A percentile compares a stretch with the other conserved stretches of the same genome.
Conservation (phyloP, 53 echinoderm and acorn worm genomes). For the Holothuria scabra region DNA sequence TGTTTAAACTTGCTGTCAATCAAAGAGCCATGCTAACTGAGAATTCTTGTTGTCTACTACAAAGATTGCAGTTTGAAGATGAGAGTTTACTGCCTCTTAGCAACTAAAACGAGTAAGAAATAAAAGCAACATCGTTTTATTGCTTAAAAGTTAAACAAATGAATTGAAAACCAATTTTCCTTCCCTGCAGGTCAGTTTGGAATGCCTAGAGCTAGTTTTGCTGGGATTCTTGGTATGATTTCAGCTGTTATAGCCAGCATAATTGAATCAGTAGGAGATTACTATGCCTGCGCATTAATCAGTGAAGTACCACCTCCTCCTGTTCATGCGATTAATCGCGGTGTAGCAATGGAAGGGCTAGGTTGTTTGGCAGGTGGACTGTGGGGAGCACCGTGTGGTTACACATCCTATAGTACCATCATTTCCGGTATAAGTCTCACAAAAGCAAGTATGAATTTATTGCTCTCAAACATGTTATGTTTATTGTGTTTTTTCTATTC, state of each 20-base stretch:
- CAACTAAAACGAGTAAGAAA: too few species aligned
- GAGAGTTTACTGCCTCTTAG: too few species aligned
- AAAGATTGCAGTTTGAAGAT: too few species aligned
- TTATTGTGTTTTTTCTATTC: too few species aligned
- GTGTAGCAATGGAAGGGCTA: constrained; percentile 13
- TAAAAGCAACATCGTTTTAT: too few species aligned
- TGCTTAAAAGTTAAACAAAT: too few species aligned
- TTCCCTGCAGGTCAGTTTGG: constrained; percentile 10
- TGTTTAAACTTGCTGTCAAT: too few species aligned
- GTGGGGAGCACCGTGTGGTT: constrained; percentile 1
- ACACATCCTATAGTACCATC: constrained; percentile 17
- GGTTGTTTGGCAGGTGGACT: constrained; percentile 18
- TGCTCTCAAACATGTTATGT: too few species aligned
- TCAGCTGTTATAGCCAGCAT: constrained; percentile 9
- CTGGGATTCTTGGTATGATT: constrained; percentile 20
- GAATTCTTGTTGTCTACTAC: too few species aligned
- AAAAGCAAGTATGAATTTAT: too few species aligned
- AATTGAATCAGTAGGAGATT: constrained; percentile 29
- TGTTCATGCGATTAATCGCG: constrained; percentile 32
- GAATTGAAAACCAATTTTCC: too few species aligned
- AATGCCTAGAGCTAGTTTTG: not conserved
- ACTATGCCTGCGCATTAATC: constrained; percentile 30
- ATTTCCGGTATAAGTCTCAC: constrained; percentile 20
- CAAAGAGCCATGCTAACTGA: too few species aligned
- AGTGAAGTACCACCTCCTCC: constrained; percentile 28